A percentile compares a stretch with the other conserved stretches of the same genome.
These are phyloP conservation scores for Lepidocyrtoides sp. DNA, from an alignment of 2,888 invertebrate genomes.

Conservation along the genomic window DNA sequence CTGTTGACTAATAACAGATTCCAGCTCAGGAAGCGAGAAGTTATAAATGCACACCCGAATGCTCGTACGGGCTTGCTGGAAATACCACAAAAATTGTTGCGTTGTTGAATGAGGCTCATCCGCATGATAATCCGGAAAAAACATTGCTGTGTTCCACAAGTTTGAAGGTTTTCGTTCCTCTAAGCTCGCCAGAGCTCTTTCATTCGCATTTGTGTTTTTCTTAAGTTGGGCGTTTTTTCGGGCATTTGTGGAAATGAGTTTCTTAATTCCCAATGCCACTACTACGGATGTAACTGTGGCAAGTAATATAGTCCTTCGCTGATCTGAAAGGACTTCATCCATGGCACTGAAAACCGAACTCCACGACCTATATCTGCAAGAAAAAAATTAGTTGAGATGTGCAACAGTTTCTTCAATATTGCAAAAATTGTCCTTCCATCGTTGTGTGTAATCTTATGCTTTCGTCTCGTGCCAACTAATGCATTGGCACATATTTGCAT, in stretches of 20 bases:
- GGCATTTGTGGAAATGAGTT: background rate
- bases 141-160: constrained; percentile 76
- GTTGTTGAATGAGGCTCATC: constrained; percentile 45
- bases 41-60: constrained; percentile 78
- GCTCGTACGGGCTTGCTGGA: constrained; percentile 66
- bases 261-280: too few species aligned
- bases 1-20: constrained; percentile 57
- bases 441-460: too few species aligned
- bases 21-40: constrained; percentile 66
- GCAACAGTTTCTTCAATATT: too few species aligned
- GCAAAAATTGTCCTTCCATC: too few species aligned
- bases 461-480: too few species aligned
- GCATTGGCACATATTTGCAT: too few species aligned
- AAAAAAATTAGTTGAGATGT: too few species aligned
- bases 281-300: too few species aligned
- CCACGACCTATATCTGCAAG: too few species aligned
- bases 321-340: too few species aligned
- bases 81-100: constrained; percentile 77
- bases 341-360: too few species aligned
- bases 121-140: constrained; percentile 72
- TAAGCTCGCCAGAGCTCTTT: background rate
- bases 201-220: background rate
- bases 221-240: background rate
- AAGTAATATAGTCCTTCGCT: too few species aligned
- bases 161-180: constrained; percentile 63